Evolutionary conservation across 1,140 invertebrate genomes (phyloP), one percentile per base, ranked within the genome.

Genomic region (Anastrepha obliqua): DNA sequence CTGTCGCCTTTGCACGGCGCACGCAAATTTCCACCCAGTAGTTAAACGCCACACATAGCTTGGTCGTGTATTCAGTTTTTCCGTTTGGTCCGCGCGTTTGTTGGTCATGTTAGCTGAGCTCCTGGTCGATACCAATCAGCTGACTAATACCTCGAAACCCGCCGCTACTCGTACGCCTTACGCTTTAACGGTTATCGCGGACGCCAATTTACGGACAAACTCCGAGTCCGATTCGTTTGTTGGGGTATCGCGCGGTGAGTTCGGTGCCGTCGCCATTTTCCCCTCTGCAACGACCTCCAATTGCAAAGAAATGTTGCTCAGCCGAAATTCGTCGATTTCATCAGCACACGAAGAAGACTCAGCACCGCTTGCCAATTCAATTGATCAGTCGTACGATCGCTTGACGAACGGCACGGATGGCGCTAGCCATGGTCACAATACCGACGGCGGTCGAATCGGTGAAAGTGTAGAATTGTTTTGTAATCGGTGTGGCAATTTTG

Each of bases 1-100:
- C 92, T 91, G 90, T 89, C 91, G 91, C 91, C 89, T 90, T n/a
- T 42, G 90, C 90, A 91, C 89, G 90, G 60, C 15, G 17, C 29
- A 1, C 86, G 86, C 47, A 65, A 29, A 0, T 29, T 29, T 29
- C 0, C 29, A 29, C 29, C 29, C 20, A 6, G 47, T 65, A 11
- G 29, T 15, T 85, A 47, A 4, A 55, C 51, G 9, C 51, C 51
- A 55, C n/a, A 44, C 78, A 85, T 3, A 58, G 39, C 13, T 13
- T 55, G 3, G 64, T 64, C 44, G 62, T 67, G 42, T 2, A 1
- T 29, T 29, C 58, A 42, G 67, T 47, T 9, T 29, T 42, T 67
- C n/a, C 59, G 58, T 62, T n/a, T 58, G 59, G 44, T 42, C 29
- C 51, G 67, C 42, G 29, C n/a, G 29, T 8, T 15, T 7, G 29